Conservation (phyloP, 1,140 invertebrate species). For the Antheraea pernyi region DNA sequence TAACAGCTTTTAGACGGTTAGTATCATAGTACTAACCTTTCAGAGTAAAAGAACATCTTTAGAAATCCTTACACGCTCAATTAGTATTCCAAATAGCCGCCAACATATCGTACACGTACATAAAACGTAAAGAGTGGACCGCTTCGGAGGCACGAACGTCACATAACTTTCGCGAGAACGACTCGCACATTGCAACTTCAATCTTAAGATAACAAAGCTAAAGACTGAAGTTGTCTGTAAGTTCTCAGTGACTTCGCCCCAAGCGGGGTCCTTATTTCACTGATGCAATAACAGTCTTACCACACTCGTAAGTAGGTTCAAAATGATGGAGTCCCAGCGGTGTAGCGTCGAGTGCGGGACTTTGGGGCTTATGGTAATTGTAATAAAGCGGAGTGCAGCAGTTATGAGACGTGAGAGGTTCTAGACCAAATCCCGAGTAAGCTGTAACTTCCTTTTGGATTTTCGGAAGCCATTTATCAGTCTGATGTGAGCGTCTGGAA, state of each 20-base stretch:
- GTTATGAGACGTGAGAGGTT: constrained; percentile 79
- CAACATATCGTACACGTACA: constrained; percentile 74
- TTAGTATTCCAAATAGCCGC: constrained; percentile 78
- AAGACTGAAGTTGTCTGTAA: constrained; percentile 55
- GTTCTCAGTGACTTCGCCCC: constrained; percentile 45
- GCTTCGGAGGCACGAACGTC: constrained; percentile 65
- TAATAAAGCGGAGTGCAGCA: constrained; percentile 79
- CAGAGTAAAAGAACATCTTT: constrained; percentile 9
- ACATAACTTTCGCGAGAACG: constrained; percentile 66
- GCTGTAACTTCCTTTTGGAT: constrained; percentile 83
- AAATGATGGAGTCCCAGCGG: constrained; percentile 64
- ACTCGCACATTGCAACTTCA: constrained; percentile 42
- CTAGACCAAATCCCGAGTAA: constrained; percentile 82
- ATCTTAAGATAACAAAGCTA: constrained; percentile 50
- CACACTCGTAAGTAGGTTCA: constrained; percentile 71
- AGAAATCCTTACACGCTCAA: constrained; percentile 62
- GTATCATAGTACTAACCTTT: constrained; percentile 4
- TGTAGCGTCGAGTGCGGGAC: constrained; percentile 69
- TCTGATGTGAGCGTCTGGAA: constrained; percentile 78
- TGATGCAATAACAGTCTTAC: constrained; percentile 75
- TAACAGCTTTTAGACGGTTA: constrained; percentile 1
- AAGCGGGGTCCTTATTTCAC: constrained; percentile 70
- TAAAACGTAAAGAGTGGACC: constrained; percentile 77
- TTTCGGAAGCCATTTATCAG: constrained; percentile 83
- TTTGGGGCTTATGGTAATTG: constrained; percentile 79